phyloP scores from a whole-genome alignment of 2,113 vertebrate genomes.

The Saguinus midas region DNA sequence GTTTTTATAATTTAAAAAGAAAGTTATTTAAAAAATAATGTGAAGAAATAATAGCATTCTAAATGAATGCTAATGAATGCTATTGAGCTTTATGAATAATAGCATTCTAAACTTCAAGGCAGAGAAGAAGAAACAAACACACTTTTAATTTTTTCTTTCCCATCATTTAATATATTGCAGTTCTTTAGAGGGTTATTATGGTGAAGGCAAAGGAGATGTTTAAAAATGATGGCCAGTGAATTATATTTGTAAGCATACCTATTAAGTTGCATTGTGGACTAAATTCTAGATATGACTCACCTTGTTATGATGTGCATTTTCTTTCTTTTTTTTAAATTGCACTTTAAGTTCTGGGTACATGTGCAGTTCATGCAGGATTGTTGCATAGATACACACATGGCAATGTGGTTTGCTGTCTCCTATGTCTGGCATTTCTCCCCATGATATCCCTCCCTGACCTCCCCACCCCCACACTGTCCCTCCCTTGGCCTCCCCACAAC shows the following conservation, averaged over 20 bases:
- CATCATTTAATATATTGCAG: not conserved
- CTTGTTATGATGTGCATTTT: not conserved
- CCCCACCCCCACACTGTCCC: too few species aligned
- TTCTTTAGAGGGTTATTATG: not conserved
- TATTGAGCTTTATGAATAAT: not conserved
- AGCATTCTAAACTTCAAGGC: not conserved
- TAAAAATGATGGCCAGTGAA: not conserved
- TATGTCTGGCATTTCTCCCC: too few species aligned
- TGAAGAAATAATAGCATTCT: not conserved
- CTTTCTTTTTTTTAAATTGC: not conserved
- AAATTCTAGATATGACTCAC: not conserved
- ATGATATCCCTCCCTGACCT: too few species aligned
- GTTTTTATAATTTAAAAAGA: not conserved
- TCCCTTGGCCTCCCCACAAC: too few species aligned
- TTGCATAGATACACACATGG: too few species aligned
- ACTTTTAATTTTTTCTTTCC: not conserved
- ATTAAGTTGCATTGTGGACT: not conserved
- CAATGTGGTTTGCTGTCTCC: too few species aligned
- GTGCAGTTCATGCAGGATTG: too few species aligned
- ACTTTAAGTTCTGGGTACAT: too few species aligned
- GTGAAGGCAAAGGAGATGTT: not conserved
- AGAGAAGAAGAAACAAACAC: not conserved
- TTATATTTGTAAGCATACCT: not conserved
- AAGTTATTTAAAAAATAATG: not conserved
- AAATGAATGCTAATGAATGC: too few species aligned